Conservation (phyloP, 2,797 vertebrate species). For the Tauraco hartlaubi region DNA sequence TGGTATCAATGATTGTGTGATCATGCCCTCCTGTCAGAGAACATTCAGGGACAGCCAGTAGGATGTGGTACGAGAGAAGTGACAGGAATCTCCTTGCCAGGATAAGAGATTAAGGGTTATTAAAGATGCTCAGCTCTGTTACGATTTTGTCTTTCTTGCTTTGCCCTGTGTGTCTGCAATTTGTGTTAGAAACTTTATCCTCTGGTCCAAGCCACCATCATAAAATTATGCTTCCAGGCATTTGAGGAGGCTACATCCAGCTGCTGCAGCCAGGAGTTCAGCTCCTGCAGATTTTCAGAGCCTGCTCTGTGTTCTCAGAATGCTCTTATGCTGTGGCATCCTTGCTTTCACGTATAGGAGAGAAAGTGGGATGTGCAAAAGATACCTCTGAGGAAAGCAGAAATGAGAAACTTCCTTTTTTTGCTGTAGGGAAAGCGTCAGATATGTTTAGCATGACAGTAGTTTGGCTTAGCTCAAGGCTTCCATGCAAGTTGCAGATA, state of each 20-base stretch:
- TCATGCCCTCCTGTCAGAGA: background rate
- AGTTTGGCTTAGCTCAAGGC: background rate
- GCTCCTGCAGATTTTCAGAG: background rate
- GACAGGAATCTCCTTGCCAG: background rate
- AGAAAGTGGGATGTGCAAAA: background rate
- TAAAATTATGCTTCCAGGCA: background rate
- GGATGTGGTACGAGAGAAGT: background rate
- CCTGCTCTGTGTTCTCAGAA: background rate
- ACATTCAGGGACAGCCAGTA: background rate
- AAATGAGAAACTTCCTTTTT: background rate
- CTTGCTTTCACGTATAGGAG: background rate
- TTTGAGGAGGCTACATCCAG: background rate
- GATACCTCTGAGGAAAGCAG: background rate
- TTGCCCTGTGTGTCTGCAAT: background rate
- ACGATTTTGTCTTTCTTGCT: background rate
- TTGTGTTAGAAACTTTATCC: background rate
- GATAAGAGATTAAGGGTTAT: background rate
- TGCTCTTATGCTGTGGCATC: rapidly evolving
- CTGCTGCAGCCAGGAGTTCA: background rate
- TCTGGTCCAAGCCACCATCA: background rate
- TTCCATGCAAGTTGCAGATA: background rate
- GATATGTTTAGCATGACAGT: background rate
- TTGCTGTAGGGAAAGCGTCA: background rate
- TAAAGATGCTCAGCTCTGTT: background rate
- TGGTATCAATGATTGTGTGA: background rate